Conservation (phyloP, 2,797 vertebrate species). For the Sylvia borin region DNA sequence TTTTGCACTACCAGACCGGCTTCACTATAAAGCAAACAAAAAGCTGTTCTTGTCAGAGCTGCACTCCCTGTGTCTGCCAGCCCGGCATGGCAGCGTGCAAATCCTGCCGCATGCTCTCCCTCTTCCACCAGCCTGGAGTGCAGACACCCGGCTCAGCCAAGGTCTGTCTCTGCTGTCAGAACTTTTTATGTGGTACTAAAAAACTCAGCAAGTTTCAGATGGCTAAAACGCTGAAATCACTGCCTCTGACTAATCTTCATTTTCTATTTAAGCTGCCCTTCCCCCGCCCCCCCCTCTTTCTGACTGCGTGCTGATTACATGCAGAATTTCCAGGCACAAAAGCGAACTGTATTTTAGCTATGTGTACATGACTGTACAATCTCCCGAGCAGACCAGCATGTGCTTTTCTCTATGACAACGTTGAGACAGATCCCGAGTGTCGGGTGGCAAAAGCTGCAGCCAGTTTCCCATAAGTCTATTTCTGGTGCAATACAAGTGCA, state of each 20-base stretch:
- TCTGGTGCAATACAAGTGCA: slow-evolving; percentile 49
- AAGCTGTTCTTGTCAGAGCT: neutral
- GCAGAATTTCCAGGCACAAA: neutral
- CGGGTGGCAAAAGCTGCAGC: slow-evolving; percentile 60
- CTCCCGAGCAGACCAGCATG: neutral
- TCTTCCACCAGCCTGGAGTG: neutral
- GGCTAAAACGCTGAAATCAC: slow-evolving; percentile 36
- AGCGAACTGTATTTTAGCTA: neutral
- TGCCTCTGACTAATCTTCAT: slow-evolving; percentile 19
- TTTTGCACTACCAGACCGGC: neutral
- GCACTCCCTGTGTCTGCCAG: neutral
- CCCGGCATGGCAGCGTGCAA: neutral
- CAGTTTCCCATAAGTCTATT: slow-evolving; percentile 67
- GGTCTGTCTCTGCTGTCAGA: neutral
- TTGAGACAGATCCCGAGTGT: slow-evolving; percentile 33
- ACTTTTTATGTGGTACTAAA: neutral
- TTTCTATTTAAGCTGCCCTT: neutral
- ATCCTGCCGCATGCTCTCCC: neutral
- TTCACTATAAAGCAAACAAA: neutral
- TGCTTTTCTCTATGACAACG: slow-evolving; percentile 10
- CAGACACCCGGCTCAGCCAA: neutral
- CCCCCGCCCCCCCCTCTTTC: neutral
- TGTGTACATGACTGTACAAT: neutral
- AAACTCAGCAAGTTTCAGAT: neutral
- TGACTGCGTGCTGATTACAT: neutral